Conservation (phyloP, 2,797 vertebrate species). For the Enteromius anoplus region DNA sequence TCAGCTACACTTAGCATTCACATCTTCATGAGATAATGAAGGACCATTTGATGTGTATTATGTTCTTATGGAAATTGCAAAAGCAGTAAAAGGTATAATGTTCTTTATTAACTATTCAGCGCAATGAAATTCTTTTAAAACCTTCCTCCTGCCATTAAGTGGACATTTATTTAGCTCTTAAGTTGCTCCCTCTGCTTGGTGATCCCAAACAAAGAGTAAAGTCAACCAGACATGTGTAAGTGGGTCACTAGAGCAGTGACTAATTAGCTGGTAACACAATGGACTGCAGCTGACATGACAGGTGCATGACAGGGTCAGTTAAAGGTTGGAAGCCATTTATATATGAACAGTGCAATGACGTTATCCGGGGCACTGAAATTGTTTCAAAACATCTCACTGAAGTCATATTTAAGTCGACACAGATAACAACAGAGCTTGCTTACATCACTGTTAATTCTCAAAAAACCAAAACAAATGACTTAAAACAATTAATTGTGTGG, state of each 20-base stretch:
- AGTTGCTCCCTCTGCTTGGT: conserved; percentile 64
- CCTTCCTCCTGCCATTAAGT: neutral
- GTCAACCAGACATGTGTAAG: conserved; percentile 69
- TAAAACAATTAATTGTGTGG: too few relatives aligned
- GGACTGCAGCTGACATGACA: conserved; percentile 58
- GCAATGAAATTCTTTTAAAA: neutral
- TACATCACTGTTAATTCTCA: neutral
- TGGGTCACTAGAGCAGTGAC: conserved; percentile 71
- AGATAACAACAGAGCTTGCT: neutral
- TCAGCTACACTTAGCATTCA: neutral
- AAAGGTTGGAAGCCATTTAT: conserved; percentile 63
- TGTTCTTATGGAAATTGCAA: neutral
- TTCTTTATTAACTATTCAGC: neutral
- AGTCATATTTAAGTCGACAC: conserved; percentile 58
- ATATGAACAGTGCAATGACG: conserved; percentile 67
- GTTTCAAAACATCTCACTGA: conserved; percentile 58
- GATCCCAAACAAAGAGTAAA: conserved; percentile 69
- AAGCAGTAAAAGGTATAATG: neutral
- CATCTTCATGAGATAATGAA: neutral
- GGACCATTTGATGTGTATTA: neutral
- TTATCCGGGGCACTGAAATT: conserved; percentile 74
- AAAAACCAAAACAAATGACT: neutral
- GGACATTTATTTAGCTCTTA: neutral
- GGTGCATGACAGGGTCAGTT: conserved; percentile 61
- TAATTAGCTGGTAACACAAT: conserved; percentile 71